phyloP scores from a whole-genome alignment of 2,113 vertebrate species.

The Xiphophorus couchianus region DNA sequence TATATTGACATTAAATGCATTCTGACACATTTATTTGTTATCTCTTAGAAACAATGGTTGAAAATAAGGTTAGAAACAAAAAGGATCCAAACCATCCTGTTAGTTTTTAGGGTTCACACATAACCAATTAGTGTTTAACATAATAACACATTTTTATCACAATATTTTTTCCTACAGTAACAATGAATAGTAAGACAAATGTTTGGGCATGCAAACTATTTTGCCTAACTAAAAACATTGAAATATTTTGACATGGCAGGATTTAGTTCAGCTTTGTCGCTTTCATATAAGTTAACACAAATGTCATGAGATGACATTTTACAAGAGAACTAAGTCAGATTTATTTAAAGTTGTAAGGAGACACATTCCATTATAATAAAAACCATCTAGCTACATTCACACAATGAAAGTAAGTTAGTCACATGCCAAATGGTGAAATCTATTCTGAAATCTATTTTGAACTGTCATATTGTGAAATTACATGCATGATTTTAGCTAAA shows the following conservation, averaged over 20 bases:
- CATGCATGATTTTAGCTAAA: neutral
- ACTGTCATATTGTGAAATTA: neutral
- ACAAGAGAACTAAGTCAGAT: neutral
- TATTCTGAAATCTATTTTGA: too few species aligned
- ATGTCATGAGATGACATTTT: neutral
- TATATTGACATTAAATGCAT: neutral
- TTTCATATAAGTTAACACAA: neutral
- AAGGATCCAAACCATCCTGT: neutral
- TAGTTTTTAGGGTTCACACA: neutral
- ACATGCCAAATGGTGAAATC: neutral
- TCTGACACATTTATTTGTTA: neutral
- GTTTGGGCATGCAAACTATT: neutral
- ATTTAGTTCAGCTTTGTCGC: neutral
- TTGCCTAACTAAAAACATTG: too few species aligned
- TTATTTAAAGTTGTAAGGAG: neutral
- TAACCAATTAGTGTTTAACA: too few species aligned
- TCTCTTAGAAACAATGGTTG: neutral
- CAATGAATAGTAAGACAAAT: neutral
- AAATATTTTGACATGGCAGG: too few species aligned
- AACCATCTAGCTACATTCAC: neutral
- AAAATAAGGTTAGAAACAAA: neutral
- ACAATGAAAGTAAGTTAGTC: neutral
- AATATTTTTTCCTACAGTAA: too few species aligned
- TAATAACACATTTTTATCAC: too few species aligned
- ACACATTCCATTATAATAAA: too few species aligned